Percentiles rank a stretch among this genome's conserved stretches.
Evolutionary conservation across 2,888 invertebrate genomes (phyloP).

Genomic region (Trachelus tabidus): DNA sequence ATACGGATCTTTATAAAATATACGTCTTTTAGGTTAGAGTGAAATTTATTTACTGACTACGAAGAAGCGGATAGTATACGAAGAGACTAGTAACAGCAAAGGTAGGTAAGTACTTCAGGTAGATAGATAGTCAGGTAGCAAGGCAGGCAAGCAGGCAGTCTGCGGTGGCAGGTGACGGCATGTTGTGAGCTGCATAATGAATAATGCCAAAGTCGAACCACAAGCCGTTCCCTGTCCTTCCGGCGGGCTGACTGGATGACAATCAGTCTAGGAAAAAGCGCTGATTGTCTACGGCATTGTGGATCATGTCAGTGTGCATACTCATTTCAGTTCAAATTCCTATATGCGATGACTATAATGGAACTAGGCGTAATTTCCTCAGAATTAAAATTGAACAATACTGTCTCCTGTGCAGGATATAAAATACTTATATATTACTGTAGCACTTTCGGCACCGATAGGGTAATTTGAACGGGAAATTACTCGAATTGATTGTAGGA

Average conservation of each 20-base stretch:
- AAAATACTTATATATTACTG: neutral
- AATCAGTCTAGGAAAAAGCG: slow-evolving; percentile 60
- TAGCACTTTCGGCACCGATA: too few relatives aligned
- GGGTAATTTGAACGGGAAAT: neutral
- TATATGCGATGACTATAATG: neutral
- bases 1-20: neutral
- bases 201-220: slow-evolving; percentile 62
- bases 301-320: slow-evolving; percentile 30
- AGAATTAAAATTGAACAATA: neutral
- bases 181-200: slow-evolving; percentile 64
- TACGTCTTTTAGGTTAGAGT: neutral
- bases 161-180: slow-evolving; percentile 57
- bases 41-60: neutral
- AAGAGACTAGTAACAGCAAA: neutral
- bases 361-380: neutral
- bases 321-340: neutral
- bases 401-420: neutral
- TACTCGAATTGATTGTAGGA: neutral
- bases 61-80: neutral
- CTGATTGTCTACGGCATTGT: slow-evolving; percentile 54
- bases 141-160: slow-evolving; percentile 4
- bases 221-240: slow-evolving; percentile 61
- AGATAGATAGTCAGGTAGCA: neutral
- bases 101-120: neutral
- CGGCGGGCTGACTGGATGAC: slow-evolving; percentile 62